Conservation (phyloP, 2,888 invertebrate species). For the Melanotus villosus region DNA sequence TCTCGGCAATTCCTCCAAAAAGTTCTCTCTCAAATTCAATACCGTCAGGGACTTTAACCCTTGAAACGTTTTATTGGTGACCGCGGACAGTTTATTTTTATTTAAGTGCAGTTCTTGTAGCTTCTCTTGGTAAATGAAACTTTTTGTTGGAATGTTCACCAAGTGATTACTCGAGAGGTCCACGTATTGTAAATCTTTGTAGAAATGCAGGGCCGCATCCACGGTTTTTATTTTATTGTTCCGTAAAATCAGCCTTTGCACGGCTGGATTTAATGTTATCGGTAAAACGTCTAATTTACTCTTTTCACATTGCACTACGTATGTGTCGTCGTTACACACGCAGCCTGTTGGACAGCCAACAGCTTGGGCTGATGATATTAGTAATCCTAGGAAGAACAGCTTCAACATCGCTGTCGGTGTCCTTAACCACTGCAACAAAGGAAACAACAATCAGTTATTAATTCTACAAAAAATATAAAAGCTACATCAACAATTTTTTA, state of each 20-base stretch:
- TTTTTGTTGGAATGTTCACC: slow-evolving; percentile 83
- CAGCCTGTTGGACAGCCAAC: slow-evolving; percentile 89
- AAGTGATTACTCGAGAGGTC: slow-evolving; percentile 89
- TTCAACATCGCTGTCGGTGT: slow-evolving; percentile 49
- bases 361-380: slow-evolving; percentile 69
- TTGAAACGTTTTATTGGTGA: slow-evolving; percentile 85
- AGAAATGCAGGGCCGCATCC: slow-evolving; percentile 91
- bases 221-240: slow-evolving; percentile 91
- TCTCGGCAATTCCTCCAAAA: slow-evolving; percentile 83
- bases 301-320: slow-evolving; percentile 88
- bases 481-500: not conserved
- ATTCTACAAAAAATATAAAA: not conserved
- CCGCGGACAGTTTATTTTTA: slow-evolving; percentile 87
- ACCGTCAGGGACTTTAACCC: slow-evolving; percentile 85
- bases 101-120: slow-evolving; percentile 87
- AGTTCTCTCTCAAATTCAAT: slow-evolving; percentile 85
- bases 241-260: slow-evolving; percentile 86
- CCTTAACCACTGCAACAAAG: slow-evolving; percentile 60
- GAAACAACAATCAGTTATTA: slow-evolving; percentile 40
- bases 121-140: slow-evolving; percentile 86
- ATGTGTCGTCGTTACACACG: slow-evolving; percentile 90
- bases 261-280: slow-evolving; percentile 92
- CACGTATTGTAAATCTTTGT: slow-evolving; percentile 86
- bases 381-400: slow-evolving; percentile 54
- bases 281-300: slow-evolving; percentile 91